Percentiles rank a stretch among this genome's conserved stretches.
Evolutionary conservation across 2,797 vertebrate genomes (phyloP).

Genomic region (Eulemur coronatus): DNA sequence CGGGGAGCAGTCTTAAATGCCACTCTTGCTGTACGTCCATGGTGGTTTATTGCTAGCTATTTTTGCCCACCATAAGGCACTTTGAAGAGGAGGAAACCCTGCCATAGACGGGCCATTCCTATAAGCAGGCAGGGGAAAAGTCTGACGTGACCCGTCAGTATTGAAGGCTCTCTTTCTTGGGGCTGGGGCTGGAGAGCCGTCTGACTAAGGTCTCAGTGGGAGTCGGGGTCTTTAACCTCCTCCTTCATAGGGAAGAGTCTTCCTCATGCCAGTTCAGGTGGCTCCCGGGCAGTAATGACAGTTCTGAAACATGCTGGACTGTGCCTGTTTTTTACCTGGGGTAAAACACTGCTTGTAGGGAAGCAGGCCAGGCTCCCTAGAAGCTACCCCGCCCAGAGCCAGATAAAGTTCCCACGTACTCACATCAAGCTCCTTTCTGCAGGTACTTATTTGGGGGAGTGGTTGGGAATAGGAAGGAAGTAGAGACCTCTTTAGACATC

Average conservation of each 20-base stretch:
- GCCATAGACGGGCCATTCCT: not conserved
- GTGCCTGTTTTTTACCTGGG: not conserved
- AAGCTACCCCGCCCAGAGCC: not conserved
- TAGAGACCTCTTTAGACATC: not conserved
- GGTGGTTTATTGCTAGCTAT: not conserved
- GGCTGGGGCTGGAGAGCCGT: not conserved
- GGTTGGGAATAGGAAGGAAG: not conserved
- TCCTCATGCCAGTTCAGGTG: not conserved
- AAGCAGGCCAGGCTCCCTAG: not conserved
- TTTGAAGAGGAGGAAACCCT: not conserved
- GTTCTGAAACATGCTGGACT: not conserved
- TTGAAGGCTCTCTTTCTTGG: not conserved
- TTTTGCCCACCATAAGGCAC: not conserved
- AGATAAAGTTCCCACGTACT: not conserved
- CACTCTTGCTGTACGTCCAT: not conserved
- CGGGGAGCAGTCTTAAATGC: not conserved
- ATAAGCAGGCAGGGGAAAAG: not conserved
- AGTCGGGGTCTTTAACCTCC: not conserved
- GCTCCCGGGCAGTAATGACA: not conserved
- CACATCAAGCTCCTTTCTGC: no score
- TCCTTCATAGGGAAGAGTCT: not conserved
- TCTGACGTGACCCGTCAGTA: not conserved
- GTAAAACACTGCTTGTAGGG: no score
- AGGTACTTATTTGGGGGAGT: not conserved
- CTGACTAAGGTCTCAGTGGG: not conserved